Evolutionary conservation across 1,140 invertebrate species (phyloP).

Genomic region (Bacillus rossius): DNA sequence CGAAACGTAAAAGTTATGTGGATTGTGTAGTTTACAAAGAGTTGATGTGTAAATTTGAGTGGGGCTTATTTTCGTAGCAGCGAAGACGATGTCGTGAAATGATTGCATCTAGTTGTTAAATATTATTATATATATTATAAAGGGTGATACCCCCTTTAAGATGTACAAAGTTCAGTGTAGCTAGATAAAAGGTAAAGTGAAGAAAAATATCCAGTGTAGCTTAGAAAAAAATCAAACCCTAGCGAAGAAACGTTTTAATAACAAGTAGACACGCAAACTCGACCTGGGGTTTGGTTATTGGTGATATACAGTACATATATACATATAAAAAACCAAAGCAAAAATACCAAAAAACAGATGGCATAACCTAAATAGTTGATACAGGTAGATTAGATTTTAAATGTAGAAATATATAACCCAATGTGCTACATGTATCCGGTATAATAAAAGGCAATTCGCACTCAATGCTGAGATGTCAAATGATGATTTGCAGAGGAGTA

Average conservation of each 20-base stretch:
- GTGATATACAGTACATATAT: conserved; percentile 5
- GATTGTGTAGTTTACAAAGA: conserved; percentile 13
- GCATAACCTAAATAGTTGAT: conserved; percentile 5
- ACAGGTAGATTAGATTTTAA: conserved; percentile 15
- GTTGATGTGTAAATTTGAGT: conserved; percentile 13
- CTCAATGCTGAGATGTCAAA: conserved; percentile 8
- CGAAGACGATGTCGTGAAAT: conserved; percentile 2
- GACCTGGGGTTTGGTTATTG: conserved; percentile 7
- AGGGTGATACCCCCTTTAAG: conserved; percentile 2
- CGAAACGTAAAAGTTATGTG: conserved; percentile 2
- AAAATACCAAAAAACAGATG: conserved; percentile 15
- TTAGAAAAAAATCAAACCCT: conserved; percentile 11
- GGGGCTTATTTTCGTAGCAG: conserved; percentile 18
- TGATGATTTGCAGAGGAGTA: too few relatives aligned
- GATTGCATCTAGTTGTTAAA: conserved; percentile 12
- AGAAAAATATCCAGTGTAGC: conserved; percentile 9
- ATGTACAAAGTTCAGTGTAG: conserved; percentile 17
- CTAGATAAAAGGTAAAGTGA: conserved; percentile 3
- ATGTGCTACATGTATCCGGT: conserved; percentile 12
- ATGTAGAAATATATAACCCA: conserved; percentile 15
- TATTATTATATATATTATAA: conserved; percentile 3
- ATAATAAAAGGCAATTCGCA: neutral
- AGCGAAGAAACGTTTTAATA: neutral
- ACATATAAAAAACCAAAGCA: conserved; percentile 11
- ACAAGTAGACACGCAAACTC: neutral